Conservation (phyloP, 2,797 vertebrate species). For the Eupleurogrammus muticus region DNA sequence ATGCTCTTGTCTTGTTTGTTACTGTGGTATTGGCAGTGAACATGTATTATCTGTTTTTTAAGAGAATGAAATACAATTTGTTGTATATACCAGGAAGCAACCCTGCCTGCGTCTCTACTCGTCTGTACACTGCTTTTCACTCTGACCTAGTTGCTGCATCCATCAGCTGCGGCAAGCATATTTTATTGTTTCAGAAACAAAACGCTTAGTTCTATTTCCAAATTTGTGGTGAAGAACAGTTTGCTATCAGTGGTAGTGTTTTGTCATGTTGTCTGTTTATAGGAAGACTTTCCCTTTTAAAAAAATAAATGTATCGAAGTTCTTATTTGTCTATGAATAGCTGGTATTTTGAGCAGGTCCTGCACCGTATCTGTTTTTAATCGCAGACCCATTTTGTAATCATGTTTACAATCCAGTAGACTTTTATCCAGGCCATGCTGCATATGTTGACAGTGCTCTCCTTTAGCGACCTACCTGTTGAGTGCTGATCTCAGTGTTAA, state of each 20-base stretch:
- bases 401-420: constrained; percentile 45
- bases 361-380: constrained; percentile 25
- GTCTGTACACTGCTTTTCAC: constrained; percentile 49
- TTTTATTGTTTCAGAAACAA: constrained; percentile 69
- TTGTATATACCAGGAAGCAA: constrained; percentile 4
- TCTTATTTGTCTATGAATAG: background rate
- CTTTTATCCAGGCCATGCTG: constrained; percentile 69
- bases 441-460: constrained; percentile 54
- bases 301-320: background rate
- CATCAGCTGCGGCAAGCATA: constrained; percentile 71
- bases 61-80: background rate
- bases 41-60: background rate
- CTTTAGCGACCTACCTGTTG: constrained; percentile 57
- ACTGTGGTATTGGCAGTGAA: background rate
- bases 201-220: constrained; percentile 62
- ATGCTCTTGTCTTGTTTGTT: constrained; percentile 5
- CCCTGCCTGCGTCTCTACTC: constrained; percentile 16
- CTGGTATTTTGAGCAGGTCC: constrained; percentile 14
- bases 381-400: constrained; percentile 45
- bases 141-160: constrained; percentile 75
- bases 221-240: constrained; percentile 31
- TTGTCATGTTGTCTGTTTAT: constrained; percentile 6
- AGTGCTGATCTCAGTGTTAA: constrained; percentile 28
- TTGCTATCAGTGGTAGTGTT: constrained; percentile 31
- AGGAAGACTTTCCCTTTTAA: background rate